Evolutionary conservation across 1,140 invertebrate genomes (phyloP).

Genomic region (Cyrtorhinus lividipennis): DNA sequence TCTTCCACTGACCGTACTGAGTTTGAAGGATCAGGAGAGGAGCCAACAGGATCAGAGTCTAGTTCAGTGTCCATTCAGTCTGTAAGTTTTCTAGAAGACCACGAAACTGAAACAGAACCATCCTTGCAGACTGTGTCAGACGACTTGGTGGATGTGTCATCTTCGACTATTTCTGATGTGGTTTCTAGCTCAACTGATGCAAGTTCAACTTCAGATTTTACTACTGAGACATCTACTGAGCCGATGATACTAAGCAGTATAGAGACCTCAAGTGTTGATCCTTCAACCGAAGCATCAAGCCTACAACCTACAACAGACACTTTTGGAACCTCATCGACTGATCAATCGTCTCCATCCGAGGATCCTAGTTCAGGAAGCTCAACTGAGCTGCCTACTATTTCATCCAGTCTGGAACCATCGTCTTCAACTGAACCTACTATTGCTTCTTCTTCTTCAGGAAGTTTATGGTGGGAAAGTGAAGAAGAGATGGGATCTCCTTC

Average conservation of each 20-base stretch:
- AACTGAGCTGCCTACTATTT: no score
- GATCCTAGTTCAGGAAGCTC: no score
- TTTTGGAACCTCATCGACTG: background rate
- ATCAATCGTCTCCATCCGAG: no score
- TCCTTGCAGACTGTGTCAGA: background rate
- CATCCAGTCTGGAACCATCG: no score
- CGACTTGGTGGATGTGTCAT: background rate
- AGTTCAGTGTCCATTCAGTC: no score
- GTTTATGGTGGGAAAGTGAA: no score
- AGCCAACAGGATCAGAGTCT: background rate
- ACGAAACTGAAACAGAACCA: conserved; percentile 2
- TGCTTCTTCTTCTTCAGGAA: no score
- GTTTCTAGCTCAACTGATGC: background rate
- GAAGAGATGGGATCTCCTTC: no score
- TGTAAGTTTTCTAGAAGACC: conserved; percentile 1
- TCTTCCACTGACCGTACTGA: background rate
- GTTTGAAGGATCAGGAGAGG: background rate
- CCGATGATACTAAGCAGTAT: background rate
- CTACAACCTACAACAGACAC: background rate
- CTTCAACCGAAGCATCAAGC: background rate
- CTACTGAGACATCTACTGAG: background rate
- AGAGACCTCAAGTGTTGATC: background rate
- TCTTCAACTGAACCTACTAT: no score
- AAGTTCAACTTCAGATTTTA: background rate
- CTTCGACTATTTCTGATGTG: background rate